Conservation (phyloP, 2,797 vertebrate genomes). For the Mus caroli region DNA sequence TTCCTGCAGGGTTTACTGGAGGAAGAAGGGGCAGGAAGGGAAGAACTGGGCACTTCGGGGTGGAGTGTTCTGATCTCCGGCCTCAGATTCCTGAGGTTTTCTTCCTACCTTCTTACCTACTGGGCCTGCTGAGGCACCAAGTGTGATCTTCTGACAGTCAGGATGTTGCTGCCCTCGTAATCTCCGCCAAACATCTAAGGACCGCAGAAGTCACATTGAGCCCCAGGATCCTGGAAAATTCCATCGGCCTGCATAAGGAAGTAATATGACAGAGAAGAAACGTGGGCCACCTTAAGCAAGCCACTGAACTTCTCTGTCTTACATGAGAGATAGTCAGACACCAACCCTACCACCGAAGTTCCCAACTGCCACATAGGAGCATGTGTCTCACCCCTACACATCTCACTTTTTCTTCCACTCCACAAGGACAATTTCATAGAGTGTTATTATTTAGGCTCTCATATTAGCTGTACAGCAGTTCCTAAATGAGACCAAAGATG, state of each 20-base stretch:
- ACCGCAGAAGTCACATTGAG: background rate
- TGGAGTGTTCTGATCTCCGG: slow-evolving; percentile 12
- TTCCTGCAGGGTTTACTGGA: slow-evolving; percentile 50
- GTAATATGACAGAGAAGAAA: background rate
- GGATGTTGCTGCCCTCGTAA: slow-evolving; percentile 66
- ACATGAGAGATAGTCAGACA: background rate
- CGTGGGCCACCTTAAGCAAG: background rate
- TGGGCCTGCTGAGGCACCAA: slow-evolving; percentile 11
- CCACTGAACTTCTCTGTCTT: background rate
- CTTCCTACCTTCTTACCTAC: slow-evolving; percentile 57
- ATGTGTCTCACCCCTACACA: background rate
- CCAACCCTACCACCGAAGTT: background rate
- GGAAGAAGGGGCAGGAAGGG: slow-evolving; percentile 33
- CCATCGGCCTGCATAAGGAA: slow-evolving; percentile 13
- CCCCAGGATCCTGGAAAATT: slow-evolving; percentile 73
- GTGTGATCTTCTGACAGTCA: slow-evolving; percentile 57
- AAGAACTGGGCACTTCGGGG: background rate
- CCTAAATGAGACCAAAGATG: background rate
- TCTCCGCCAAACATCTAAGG: slow-evolving; percentile 55
- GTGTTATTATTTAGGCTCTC: background rate
- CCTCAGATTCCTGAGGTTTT: slow-evolving; percentile 47
- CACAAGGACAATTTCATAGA: background rate
- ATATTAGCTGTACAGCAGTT: background rate
- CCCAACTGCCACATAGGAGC: background rate
- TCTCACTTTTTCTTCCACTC: background rate